Conservation (phyloP, 1,140 invertebrate genomes). For the Zaprionus nigranus region DNA sequence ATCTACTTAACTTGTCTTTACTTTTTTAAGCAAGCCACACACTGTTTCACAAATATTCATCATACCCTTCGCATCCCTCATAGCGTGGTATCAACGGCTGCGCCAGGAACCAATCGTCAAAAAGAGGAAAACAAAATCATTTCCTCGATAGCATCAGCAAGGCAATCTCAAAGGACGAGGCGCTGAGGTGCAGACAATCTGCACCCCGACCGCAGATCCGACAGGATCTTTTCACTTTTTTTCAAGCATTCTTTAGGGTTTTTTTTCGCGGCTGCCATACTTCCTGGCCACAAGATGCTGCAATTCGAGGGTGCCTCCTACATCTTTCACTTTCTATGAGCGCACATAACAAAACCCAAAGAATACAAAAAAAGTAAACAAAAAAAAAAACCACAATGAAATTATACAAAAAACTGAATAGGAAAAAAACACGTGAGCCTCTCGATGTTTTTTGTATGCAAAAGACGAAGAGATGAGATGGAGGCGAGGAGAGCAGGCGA, state of each 20-base stretch:
- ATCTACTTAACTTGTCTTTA: background rate
- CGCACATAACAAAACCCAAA: constrained; percentile 26
- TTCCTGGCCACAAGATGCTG: constrained; percentile 74
- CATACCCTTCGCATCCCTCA: background rate
- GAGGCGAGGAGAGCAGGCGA: background rate
- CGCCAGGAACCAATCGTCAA: constrained; percentile 6
- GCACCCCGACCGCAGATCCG: constrained; percentile 72
- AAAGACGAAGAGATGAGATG: constrained; percentile 54
- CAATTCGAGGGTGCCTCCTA: constrained; percentile 71
- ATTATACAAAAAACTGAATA: constrained; percentile 68
- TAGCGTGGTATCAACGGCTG: constrained; percentile 5
- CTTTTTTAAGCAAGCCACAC: background rate
- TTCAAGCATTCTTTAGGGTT: constrained; percentile 35
- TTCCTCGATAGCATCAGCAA: constrained; percentile 62
- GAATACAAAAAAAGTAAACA: constrained; percentile 23
- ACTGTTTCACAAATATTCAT: background rate
- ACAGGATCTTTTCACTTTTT: constrained; percentile 80
- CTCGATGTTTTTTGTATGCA: constrained; percentile 73
- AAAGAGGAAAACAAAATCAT: constrained; percentile 60
- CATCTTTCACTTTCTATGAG: constrained; percentile 77
- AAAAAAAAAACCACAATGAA: constrained; percentile 70
- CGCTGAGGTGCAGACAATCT: constrained; percentile 58
- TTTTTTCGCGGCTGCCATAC: constrained; percentile 75
- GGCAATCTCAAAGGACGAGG: constrained; percentile 32
- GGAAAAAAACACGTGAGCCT: constrained; percentile 58